phyloP scores from a whole-genome alignment of 2,113 vertebrate species.

The Anolis sagrei region DNA sequence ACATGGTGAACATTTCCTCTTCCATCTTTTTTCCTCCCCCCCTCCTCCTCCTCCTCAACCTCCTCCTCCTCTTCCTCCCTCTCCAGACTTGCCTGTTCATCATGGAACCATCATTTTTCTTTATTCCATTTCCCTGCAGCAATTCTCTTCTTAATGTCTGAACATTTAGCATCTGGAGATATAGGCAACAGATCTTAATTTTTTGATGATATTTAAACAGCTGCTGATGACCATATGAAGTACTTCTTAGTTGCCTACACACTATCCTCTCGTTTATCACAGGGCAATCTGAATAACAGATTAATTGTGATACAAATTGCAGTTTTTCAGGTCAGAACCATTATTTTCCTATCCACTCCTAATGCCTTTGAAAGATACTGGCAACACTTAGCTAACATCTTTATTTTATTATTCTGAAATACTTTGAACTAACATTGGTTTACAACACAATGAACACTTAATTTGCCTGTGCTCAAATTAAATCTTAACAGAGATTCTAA shows the following conservation, averaged over 20 bases:
- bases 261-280: fast-evolving
- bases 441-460: background rate
- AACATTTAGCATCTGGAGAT: background rate
- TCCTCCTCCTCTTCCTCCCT: too few species aligned
- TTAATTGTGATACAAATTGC: background rate
- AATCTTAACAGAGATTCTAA: background rate
- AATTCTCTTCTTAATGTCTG: background rate
- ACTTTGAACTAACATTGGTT: background rate
- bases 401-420: background rate
- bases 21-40: too few species aligned
- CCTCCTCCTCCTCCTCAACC: too few species aligned
- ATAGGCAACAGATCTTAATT: constrained; percentile 27
- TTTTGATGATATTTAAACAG: constrained; percentile 30
- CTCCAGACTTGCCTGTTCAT: background rate
- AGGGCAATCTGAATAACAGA: background rate
- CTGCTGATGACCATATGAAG: fast-evolving
- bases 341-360: background rate
- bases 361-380: background rate
- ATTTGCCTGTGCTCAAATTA: background rate
- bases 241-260: background rate
- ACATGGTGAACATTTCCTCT: too few species aligned
- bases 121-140: background rate
- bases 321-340: background rate
- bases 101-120: background rate
- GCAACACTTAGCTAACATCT: background rate